phyloP scores from a whole-genome alignment of 2,113 vertebrate species.

The Bubo scandiacus region DNA sequence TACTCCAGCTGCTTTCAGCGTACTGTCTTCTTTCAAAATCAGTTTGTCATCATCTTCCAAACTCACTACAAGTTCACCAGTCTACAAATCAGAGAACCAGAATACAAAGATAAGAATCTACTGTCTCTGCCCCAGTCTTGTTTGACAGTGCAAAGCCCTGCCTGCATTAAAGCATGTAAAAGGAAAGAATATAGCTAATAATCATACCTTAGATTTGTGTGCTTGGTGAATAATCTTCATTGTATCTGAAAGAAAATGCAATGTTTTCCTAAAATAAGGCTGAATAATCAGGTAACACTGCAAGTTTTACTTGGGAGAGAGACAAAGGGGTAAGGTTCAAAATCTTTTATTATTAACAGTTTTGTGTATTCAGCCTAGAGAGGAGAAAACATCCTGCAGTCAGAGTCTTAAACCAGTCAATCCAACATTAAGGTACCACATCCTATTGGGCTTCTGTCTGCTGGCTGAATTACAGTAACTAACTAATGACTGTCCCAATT shows the following conservation, averaged over 20 bases:
- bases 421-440: not conserved
- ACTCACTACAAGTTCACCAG: slow-evolving; percentile 90
- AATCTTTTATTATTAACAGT: not conserved
- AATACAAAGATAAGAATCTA: not conserved
- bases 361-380: not conserved
- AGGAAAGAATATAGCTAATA: not conserved
- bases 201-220: slow-evolving; percentile 89
- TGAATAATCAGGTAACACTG: not conserved
- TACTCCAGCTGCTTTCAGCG: slow-evolving; percentile 81
- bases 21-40: slow-evolving; percentile 78
- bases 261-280: not conserved
- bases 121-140: not conserved
- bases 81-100: slow-evolving; percentile 72
- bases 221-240: slow-evolving; percentile 95
- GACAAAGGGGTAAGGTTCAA: not conserved
- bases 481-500: not conserved
- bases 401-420: not conserved
- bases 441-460: not conserved
- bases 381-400: not conserved
- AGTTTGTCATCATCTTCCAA: slow-evolving; percentile 88
- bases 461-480: not conserved
- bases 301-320: not conserved
- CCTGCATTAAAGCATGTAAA: not conserved
- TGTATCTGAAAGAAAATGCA: slow-evolving; percentile 82
- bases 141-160: not conserved